Evolutionary conservation across 2,797 vertebrate species (phyloP), one percentile per base, ranked within the genome.

Genomic region (Vultur gryphus): DNA sequence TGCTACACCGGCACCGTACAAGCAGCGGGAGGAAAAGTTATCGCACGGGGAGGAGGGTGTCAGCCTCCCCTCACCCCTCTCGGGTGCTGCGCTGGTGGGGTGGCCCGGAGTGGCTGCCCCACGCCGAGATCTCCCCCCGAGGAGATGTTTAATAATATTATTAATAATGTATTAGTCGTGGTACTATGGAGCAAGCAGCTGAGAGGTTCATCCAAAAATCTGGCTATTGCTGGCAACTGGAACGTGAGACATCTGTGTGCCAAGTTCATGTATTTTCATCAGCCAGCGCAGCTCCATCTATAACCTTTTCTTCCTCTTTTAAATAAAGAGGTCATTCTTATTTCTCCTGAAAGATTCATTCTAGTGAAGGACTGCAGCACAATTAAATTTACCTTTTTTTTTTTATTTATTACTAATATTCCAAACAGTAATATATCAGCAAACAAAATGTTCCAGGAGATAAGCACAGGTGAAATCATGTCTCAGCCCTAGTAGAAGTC

Each of bases 41-140:
- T 14, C 1, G 4, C 29, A 12, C 3, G 43, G 51, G 13, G 12
- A 23, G 54, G 84, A 54, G 2, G 5, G 25, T 1, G 33, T 10
- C 37, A 39, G 12, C 21, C 29, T 9, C 12, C 46, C 0, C 1
- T 7, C 13, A 7, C 7, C 48, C 49, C 43, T 62, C 67, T 11
- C 43, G 6, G 13, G n/a, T 13, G 4, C 46, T 7, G 52, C 2
- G 12, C 16, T 3, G 13, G 37, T 20, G 7, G 37, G 55, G 33
- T 39, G 67, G 7, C 6, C 67, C 1, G 0, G 16, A 19, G 87
- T 7, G 3, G 23, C 48, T 62, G 43, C 26, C 8, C 13, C 66
- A 33, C 2, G 0, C 13, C 3, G 1, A 55, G 71, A 25, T 16
- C 12, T 67, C 3, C 21, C 37, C 64, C 35, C 3, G 0, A 11